A percentile compares a stretch with the other conserved stretches of the same genome.
These are phyloP conservation scores for Grammomys surdaster DNA, from an alignment of 2,113 vertebrate species.

Conservation along the genomic window DNA sequence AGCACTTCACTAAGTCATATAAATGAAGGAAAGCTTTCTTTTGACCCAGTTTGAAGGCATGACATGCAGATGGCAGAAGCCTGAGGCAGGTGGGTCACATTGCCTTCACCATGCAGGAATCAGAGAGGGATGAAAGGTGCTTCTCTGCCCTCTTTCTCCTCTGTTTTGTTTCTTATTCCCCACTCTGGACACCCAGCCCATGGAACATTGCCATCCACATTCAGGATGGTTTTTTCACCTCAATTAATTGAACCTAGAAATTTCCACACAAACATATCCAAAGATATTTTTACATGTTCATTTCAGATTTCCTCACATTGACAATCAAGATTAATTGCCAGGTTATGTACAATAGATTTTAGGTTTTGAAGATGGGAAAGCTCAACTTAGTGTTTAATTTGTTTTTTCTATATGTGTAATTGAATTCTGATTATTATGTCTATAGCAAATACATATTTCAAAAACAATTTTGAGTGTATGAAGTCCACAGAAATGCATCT, in stretches of 20 bases:
- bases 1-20: neutral
- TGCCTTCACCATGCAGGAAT: no score
- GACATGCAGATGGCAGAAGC: no score
- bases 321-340: neutral
- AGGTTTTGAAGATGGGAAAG: neutral
- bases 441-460: neutral
- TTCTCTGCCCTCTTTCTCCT: no score
- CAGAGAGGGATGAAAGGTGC: neutral
- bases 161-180: neutral
- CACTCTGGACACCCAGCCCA: no score
- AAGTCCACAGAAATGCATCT: neutral
- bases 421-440: neutral
- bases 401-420: neutral
- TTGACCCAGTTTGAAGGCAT: neutral
- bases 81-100: no score
- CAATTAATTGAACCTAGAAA: neutral
- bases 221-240: neutral
- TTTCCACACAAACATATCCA: neutral
- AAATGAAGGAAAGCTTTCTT: neutral
- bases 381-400: constrained; percentile 40
- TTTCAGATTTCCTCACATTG: neutral
- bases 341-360: neutral
- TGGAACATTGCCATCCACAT: neutral
- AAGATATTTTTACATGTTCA: neutral
- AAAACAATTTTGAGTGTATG: neutral